Percentiles rank a stretch among this genome's conserved stretches.
Evolutionary conservation across 2,888 invertebrate species (phyloP).

Genomic region (Eristalis tenax): DNA sequence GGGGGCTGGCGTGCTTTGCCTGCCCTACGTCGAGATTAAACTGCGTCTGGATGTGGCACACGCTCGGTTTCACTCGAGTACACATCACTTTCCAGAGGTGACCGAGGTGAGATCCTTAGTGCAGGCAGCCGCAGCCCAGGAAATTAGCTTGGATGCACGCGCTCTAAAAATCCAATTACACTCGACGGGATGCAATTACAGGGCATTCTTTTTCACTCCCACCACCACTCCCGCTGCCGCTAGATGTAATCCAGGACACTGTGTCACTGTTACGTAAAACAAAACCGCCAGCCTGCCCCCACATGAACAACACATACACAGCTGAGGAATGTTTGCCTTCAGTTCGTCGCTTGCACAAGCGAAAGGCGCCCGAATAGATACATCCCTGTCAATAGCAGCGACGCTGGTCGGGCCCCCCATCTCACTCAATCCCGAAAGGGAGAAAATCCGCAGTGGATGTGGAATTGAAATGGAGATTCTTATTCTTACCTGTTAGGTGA

Average conservation of each 20-base stretch:
- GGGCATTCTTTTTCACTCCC: slow-evolving; percentile 16
- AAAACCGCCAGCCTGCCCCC: neutral
- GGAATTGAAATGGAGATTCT: slow-evolving; percentile 37
- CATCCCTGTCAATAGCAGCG: slow-evolving; percentile 30
- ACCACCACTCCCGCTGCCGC: slow-evolving; percentile 2
- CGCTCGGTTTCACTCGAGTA: slow-evolving; percentile 16
- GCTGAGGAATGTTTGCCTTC: slow-evolving; percentile 32
- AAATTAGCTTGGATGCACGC: slow-evolving; percentile 32
- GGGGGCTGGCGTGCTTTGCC: neutral
- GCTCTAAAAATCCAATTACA: slow-evolving; percentile 61
- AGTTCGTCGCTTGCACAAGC: slow-evolving; percentile 33
- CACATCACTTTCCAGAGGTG: neutral
- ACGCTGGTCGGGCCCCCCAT: neutral
- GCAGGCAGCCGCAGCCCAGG: neutral
- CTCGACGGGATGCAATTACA: slow-evolving; percentile 61
- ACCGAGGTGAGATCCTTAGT: neutral
- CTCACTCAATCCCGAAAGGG: neutral
- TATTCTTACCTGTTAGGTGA: slow-evolving; percentile 60
- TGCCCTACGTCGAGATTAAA: neutral
- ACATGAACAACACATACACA: slow-evolving; percentile 41
- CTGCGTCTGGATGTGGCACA: neutral
- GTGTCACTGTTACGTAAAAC: slow-evolving; percentile 69
- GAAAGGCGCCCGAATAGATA: slow-evolving; percentile 42
- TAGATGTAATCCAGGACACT: slow-evolving; percentile 68
- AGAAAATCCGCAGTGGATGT: slow-evolving; percentile 37